phyloP scores from a whole-genome alignment of 2,888 invertebrate species.

The Dione vanillae region DNA sequence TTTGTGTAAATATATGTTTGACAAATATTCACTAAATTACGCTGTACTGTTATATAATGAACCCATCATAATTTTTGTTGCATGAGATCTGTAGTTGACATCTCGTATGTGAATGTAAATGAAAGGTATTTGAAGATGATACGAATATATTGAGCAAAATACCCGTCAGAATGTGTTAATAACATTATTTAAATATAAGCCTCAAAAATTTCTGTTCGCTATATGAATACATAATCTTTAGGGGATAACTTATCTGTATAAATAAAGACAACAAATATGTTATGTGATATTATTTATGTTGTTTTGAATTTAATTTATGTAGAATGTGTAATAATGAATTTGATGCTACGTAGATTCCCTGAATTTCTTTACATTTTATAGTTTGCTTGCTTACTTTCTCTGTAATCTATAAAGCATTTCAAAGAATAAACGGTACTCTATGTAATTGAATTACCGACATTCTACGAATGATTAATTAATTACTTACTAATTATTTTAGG shows the following conservation, averaged over 20 bases:
- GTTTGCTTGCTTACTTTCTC: neutral
- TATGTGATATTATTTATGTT: neutral
- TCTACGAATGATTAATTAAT: no score
- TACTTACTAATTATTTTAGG: constrained; percentile 76
- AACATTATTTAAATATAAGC: constrained; percentile 3
- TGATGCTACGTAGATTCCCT: neutral
- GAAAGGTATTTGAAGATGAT: neutral
- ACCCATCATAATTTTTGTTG: neutral
- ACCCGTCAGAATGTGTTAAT: neutral
- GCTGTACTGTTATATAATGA: no score
- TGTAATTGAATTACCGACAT: neutral
- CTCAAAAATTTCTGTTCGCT: neutral
- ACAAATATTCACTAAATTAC: no score
- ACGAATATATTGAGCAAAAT: neutral
- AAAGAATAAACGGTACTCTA: neutral
- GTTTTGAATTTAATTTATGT: no score
- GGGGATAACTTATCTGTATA: neutral
- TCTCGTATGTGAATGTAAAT: neutral
- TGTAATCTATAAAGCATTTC: neutral
- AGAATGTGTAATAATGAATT: neutral
- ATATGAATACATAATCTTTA: neutral
- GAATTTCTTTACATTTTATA: neutral
- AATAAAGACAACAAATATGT: neutral
- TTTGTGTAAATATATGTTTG: no score
- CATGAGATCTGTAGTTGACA: constrained; percentile 13